A percentile compares a stretch with the other conserved stretches of the same genome.
phyloP scores from a whole-genome alignment of 1,140 invertebrate species.

The Andrena cerasifolii region DNA sequence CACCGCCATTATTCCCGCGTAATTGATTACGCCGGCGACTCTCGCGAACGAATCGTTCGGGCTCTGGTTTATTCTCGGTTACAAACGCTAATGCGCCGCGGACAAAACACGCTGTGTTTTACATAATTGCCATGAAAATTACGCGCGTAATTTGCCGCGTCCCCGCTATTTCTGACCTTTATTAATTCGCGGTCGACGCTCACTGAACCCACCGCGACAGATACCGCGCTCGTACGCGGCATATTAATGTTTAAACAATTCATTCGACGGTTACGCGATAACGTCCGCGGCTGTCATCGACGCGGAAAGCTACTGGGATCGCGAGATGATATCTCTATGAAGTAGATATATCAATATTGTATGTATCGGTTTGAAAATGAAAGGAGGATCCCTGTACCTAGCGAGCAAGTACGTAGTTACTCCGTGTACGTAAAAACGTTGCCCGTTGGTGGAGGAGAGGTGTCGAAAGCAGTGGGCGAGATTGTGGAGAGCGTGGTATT shows the following conservation, averaged over 20 bases:
- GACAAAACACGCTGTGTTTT: slow-evolving; percentile 36
- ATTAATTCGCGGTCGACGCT: slow-evolving; percentile 21
- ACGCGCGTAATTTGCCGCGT: slow-evolving; percentile 18
- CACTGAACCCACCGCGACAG: neutral
- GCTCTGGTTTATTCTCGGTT: slow-evolving; percentile 12
- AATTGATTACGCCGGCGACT: slow-evolving; percentile 34
- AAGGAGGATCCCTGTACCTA: neutral
- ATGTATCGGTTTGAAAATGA: too few relatives aligned
- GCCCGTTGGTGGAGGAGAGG: neutral
- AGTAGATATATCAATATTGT: too few relatives aligned
- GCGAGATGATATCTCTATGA: too few relatives aligned
- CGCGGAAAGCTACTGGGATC: neutral
- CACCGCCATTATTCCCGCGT: slow-evolving; percentile 25
- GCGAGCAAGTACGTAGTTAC: slow-evolving; percentile 7
- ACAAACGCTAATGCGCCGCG: neutral
- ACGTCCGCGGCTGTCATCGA: neutral
- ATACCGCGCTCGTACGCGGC: neutral
- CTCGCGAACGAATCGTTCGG: slow-evolving; percentile 21
- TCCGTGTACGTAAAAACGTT: neutral
- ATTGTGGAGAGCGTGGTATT: neutral
- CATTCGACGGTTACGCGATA: slow-evolving; percentile 1
- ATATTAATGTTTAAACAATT: slow-evolving; percentile 8
- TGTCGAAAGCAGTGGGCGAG: neutral
- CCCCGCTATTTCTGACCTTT: slow-evolving; percentile 37
- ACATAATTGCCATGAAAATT: slow-evolving; percentile 49